Evolutionary conservation across 2,888 invertebrate genomes (phyloP), one percentile per base, ranked within the genome.

Genomic region (Cephus nigrinus): DNA sequence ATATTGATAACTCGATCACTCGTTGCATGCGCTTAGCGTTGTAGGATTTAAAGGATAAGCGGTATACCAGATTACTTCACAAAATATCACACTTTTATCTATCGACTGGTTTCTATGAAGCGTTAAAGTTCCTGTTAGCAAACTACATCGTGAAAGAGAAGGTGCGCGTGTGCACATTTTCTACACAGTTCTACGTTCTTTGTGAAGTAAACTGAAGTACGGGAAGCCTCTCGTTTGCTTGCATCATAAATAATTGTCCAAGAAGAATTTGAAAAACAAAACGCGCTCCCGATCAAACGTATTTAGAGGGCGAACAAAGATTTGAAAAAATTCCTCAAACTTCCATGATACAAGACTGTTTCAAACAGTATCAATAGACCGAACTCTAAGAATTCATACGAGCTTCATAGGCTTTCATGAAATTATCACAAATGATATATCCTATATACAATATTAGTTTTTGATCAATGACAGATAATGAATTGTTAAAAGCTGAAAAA

Each of bases 1-100:
- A 33, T 69, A 73, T 77, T 68, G 55, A 71, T 33, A 71, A 71
- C 84, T 84, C 85, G 84, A 81, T 84, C 84, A 86, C 84, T 87
- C 83, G 83, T 86, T 80, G 85, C 87, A 88, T 88, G 88, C 88
- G 87, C 86, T 85, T 79, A 82, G 80, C 77, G 76, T 76, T 81
- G 32, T 77, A 68, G 76, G 75, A 77, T 78, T 55, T 55, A 72
- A 68, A 73, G 81, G 82, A 81, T 76, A 81, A 80, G 80, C 81
- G 82, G 76, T 80, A n/a, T 78, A 76, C 74, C 55, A 76, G 78
- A 76, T 76, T 68, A 78, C 75, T 76, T 76, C 77, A 78, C 68
- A 69, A 75, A 75, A 69, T 32, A 15, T 68, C 33, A 30, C 11
- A 69, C 12, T 33, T 11, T 71, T 71, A 30, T 35, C 74, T 33